Evolutionary conservation across 2,797 vertebrate genomes (phyloP).

Genomic region (Odontamblyopus lacepedii): DNA sequence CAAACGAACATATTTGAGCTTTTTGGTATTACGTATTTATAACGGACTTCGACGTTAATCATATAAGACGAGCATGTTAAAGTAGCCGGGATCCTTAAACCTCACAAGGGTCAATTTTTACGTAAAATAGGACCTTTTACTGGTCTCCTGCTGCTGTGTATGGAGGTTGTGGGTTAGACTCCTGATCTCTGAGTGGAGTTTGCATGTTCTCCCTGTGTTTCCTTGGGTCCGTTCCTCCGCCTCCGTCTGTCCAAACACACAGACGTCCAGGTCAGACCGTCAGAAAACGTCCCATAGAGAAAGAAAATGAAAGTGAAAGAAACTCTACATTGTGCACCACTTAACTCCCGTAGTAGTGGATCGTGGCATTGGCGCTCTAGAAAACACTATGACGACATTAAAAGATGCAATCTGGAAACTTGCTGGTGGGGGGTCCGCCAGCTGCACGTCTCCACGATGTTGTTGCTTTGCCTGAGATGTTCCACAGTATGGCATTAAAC

Average conservation of each 20-base stretch:
- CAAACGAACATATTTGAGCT: too few species aligned
- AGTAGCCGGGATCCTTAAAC: too few species aligned
- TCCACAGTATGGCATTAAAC: too few species aligned
- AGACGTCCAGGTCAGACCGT: neutral
- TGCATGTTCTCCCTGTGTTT: neutral
- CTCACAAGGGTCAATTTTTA: too few species aligned
- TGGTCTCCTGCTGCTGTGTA: neutral
- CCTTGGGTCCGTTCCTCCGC: neutral
- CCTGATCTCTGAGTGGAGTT: neutral
- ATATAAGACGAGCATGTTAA: too few species aligned
- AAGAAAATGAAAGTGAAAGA: neutral
- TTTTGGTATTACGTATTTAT: too few species aligned
- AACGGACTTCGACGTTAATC: too few species aligned
- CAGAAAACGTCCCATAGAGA: neutral
- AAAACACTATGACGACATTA: neutral
- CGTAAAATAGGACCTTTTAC: neutral
- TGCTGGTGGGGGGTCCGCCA: too few species aligned
- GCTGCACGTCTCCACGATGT: too few species aligned
- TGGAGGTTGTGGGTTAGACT: neutral
- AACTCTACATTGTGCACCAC: neutral
- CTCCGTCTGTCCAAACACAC: neutral
- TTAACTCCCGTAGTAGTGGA: neutral
- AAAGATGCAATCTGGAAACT: too few species aligned
- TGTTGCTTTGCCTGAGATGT: too few species aligned
- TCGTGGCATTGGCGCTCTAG: neutral